phyloP scores from a whole-genome alignment of 2,113 vertebrate species.

The Phoxinus phoxinus region DNA sequence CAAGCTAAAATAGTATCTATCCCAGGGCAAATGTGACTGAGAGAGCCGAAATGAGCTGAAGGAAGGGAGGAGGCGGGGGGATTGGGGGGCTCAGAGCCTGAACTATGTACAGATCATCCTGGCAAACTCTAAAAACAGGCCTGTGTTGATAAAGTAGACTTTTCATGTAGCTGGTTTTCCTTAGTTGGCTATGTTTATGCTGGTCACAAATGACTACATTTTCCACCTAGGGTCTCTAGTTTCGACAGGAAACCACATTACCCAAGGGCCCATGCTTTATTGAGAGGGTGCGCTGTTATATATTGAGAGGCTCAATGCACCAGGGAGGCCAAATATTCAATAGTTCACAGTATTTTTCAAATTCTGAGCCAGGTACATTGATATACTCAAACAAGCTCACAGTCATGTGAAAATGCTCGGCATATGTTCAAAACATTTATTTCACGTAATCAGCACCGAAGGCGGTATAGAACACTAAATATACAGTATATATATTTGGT shows the following conservation, averaged over 20 bases:
- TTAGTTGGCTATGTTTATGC: slow-evolving; percentile 41
- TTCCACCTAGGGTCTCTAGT: slow-evolving; percentile 42
- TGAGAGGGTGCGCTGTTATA: slow-evolving; percentile 52
- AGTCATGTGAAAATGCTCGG: slow-evolving; percentile 24
- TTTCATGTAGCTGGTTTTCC: slow-evolving; percentile 44
- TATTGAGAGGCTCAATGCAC: slow-evolving; percentile 12
- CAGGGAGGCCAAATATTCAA: not conserved
- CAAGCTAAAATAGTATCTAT: slow-evolving; percentile 23
- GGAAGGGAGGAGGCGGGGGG: not conserved
- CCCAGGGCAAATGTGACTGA: slow-evolving; percentile 10
- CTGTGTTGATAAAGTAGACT: slow-evolving; percentile 52
- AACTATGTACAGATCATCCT: slow-evolving; percentile 39
- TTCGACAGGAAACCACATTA: slow-evolving; percentile 56
- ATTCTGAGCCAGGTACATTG: slow-evolving; percentile 6
- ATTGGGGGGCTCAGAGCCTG: slow-evolving; percentile 15
- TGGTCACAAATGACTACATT: slow-evolving; percentile 53
- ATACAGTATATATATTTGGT: not conserved
- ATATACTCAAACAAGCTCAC: not conserved
- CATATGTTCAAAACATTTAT: slow-evolving; percentile 10
- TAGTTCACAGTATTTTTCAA: slow-evolving; percentile 30
- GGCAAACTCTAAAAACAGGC: slow-evolving; percentile 44
- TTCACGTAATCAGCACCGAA: not conserved
- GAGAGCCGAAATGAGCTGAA: not conserved
- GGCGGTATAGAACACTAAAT: not conserved
- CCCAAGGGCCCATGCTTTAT: slow-evolving; percentile 43